Base-by-base conservation (phyloP, 2,797 vertebrate genomes). In the Gastrophryne carolinensis region DNA sequence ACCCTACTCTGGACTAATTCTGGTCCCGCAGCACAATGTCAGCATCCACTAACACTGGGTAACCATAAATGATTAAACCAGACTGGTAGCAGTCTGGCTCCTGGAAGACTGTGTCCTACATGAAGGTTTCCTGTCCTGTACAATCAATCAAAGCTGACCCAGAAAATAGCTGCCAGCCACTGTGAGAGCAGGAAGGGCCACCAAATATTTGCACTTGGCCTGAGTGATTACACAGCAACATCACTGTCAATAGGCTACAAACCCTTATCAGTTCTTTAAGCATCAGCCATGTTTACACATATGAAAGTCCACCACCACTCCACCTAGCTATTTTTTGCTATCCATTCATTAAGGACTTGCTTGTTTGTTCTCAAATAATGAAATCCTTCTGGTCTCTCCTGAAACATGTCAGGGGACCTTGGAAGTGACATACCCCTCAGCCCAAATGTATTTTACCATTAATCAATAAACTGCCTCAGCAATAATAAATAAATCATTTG, bases 181-280 rank as follows among this genome's bases (percentile, higher is more conserved):
- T 53, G 44, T 11, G 44, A 61, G 50, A 41, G 24, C 34, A 47
- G 9, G 26, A 41, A 26, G 11, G n/a, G 15, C 37, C 24, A 41
- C 29, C 32, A 66, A 60, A 74, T 66, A 47, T 57, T 65, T 74
- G 62, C 37, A 26, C 37, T 66, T 65, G 72, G 72, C 27, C 17
- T 62, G 15, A 49, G 50, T 73, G 27, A 29, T 53, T 34, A 72
- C n/a, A 41, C 13, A 44, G 26, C 9, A 41, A 64, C 71, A 73
- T 65, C 47, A 64, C 21, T 37, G 69, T 62, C 44, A 72, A 62
- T 49, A 30, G 41, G 32, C 56, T 23, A n/a, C 50, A 30, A 54
- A 54, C 29, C 15, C 34, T 65, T 62, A 52, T 62, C 57, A 21
- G 2, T n/a, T 32, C 4, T 37, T 26, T 3, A 10, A 35, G 47